Base-by-base conservation (phyloP, 2,888 invertebrate species). In the Drosophila monieri region DNA sequence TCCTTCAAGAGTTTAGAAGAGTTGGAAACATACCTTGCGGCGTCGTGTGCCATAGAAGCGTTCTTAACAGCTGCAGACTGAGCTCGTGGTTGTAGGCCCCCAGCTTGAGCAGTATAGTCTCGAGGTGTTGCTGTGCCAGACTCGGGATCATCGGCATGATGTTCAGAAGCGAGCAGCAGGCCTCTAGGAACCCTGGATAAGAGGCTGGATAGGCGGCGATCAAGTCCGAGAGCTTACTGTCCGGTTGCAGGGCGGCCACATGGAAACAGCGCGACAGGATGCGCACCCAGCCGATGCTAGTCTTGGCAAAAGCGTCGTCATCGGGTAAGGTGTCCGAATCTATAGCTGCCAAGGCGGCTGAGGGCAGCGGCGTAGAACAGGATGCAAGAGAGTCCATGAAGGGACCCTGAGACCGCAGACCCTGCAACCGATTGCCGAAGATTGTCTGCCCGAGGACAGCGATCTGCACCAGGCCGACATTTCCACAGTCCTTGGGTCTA, bases 401-500 rank as follows among this genome's bases (percentile, higher is more conserved):
- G 3, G 65, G 58, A 4, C 72, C 73, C 46, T 76, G 86, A 0
- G 66, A 60, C 4, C 87, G 77, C 5, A 75, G 3, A 0, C 75
- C 66, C 14, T 86, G 88, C 61, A 74, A 59, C 1, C 88, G 77
- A 85, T 90, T 90, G n/a, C 93, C 94, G 90, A 97, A 97, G 1
- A 97, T 96, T 4, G 97, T 96, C 65, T 95, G 95, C 0, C 97
- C 98, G 44, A 98, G 92, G 52, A 98, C 92, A 3, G 96, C 93
- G 73, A 98, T 95, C 92, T 98, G 97, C 67, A 97, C 94, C 43
- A 98, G 92, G 5, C 98, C 97, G 90, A 98, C 95, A 87, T 96
- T 97, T 78, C 95, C 95, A n/a, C 96, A 96, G 88, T 98, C 98
- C 35, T 96, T 93, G 0, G 98, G 98, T 89, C 96, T 96, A 12